Evolutionary conservation across 2,113 vertebrate genomes (phyloP).

Genomic region (Coregonus clupeaformis): DNA sequence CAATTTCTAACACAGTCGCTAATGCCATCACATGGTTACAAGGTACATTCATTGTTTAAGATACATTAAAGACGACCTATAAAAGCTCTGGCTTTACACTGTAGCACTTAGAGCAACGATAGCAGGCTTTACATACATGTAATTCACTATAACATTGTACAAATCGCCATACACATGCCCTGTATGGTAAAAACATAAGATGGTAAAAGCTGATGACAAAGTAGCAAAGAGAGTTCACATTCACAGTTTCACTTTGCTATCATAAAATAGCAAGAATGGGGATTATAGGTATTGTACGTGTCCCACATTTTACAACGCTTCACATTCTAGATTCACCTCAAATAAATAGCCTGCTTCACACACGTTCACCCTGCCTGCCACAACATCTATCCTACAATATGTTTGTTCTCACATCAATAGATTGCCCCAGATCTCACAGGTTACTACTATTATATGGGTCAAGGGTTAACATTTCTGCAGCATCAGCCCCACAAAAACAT

Average conservation of each 20-base stretch:
- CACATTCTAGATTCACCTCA: constrained; percentile 43
- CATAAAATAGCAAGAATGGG: too few relatives aligned
- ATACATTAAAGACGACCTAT: constrained; percentile 42
- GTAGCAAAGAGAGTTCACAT: constrained; percentile 31
- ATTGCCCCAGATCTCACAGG: too few relatives aligned
- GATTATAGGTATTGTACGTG: constrained; percentile 15
- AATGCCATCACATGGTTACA: constrained; percentile 13
- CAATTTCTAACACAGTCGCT: not conserved
- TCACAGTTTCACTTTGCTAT: constrained; percentile 43
- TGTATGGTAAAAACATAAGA: not conserved
- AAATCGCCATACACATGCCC: not conserved
- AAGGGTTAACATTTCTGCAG: too few relatives aligned
- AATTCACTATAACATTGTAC: constrained; percentile 22
- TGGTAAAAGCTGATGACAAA: constrained; percentile 2
- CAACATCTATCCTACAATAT: not conserved
- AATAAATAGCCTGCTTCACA: constrained; percentile 14
- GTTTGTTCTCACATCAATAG: too few relatives aligned
- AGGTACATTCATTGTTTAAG: constrained; percentile 40
- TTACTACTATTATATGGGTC: too few relatives aligned
- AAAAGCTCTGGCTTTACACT: constrained; percentile 27
- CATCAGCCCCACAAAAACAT: too few relatives aligned
- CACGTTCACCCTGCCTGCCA: constrained; percentile 20
- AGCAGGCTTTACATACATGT: constrained; percentile 29
- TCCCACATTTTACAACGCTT: constrained; percentile 26
- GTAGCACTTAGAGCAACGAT: constrained; percentile 31